Evolutionary conservation across 2,113 vertebrate species (phyloP).

Genomic region (Ciconia boyciana): DNA sequence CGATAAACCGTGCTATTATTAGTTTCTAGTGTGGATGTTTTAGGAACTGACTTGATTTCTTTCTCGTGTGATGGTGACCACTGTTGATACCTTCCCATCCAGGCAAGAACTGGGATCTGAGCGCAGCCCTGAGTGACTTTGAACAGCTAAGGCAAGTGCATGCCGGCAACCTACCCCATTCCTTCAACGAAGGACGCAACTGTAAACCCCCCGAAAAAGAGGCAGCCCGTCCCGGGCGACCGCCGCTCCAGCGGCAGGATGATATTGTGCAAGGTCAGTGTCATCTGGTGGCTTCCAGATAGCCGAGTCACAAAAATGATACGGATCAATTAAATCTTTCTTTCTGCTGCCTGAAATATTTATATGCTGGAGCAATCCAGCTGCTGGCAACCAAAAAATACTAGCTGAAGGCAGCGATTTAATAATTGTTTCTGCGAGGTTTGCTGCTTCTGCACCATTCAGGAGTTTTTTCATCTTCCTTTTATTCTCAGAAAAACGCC

Average conservation of each 20-base stretch:
- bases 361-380: fast-evolving
- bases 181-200: conserved; percentile 77
- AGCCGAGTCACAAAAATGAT: not conserved
- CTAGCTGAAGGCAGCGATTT: fast-evolving
- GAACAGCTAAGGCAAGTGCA: conserved; percentile 93
- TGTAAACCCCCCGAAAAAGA: conserved; percentile 78
- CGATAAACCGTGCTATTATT: fast-evolving
- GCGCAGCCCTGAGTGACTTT: conserved; percentile 91
- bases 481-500: conserved; percentile 82
- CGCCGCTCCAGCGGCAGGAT: conserved; percentile 89
- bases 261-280: conserved; percentile 88
- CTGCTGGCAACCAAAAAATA: fast-evolving
- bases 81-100: not conserved
- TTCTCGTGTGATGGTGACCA: fast-evolving
- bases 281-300: not conserved
- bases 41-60: not conserved
- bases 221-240: conserved; percentile 67
- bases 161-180: conserved; percentile 79
- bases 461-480: too few relatives aligned
- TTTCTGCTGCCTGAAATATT: not conserved
- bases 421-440: fast-evolving
- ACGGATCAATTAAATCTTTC: fast-evolving
- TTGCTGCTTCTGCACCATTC: not conserved
- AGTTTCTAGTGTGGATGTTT: fast-evolving
- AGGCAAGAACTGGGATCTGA: conserved; percentile 98